Percentiles rank a stretch among this genome's conserved stretches.
Conservation (phyloP, 2,888 invertebrate genomes). For the Baccha elongata region DNA sequence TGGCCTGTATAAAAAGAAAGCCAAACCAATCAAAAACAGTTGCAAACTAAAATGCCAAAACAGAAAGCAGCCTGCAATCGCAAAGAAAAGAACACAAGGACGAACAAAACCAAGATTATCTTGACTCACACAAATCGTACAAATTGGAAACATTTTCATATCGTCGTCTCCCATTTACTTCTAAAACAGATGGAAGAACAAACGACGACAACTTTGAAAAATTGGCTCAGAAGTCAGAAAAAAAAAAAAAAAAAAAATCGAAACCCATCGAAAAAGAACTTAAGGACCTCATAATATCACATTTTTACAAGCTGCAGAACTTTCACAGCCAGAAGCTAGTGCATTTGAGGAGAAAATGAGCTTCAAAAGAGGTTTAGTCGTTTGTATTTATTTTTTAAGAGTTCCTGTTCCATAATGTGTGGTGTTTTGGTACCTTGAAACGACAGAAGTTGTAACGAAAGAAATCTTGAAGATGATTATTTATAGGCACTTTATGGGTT, state of each 20-base stretch:
- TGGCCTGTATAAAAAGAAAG: slow-evolving; percentile 39
- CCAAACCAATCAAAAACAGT: slow-evolving; percentile 69
- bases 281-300: slow-evolving; percentile 56
- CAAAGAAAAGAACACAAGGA: slow-evolving; percentile 47
- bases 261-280: neutral
- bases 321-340: slow-evolving; percentile 70
- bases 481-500: no score
- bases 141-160: slow-evolving; percentile 69
- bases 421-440: no score
- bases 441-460: no score
- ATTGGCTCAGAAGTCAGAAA: slow-evolving; percentile 1
- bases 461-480: no score
- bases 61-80: slow-evolving; percentile 46
- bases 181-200: slow-evolving; percentile 52
- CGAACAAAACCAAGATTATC: slow-evolving; percentile 21
- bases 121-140: slow-evolving; percentile 50
- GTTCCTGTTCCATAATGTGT: neutral
- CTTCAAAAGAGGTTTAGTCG: slow-evolving; percentile 28
- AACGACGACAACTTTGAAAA: slow-evolving; percentile 35
- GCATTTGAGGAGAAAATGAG: slow-evolving; percentile 68
- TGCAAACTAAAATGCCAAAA: slow-evolving; percentile 37
- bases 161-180: slow-evolving; percentile 53
- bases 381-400: slow-evolving; percentile 41
- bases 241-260: slow-evolving; percentile 17
- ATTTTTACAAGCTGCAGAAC: slow-evolving; percentile 68